A percentile compares a stretch with the other conserved stretches of the same genome.
Evolutionary conservation across 2,113 vertebrate species (phyloP).

Genomic region (Cephalophus harveyi): DNA sequence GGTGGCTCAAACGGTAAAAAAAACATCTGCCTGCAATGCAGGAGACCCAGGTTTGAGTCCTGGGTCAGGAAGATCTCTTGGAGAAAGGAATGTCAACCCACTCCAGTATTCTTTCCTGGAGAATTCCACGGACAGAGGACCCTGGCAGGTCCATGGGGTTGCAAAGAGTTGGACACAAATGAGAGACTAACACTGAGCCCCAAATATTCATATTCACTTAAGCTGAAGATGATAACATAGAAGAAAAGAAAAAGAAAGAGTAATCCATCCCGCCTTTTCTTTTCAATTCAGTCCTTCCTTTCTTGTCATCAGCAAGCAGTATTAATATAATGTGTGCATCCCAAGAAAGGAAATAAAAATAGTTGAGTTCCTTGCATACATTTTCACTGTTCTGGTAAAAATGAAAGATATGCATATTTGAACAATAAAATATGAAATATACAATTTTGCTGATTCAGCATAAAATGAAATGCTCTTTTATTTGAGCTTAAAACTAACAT

Average conservation of each 20-base stretch:
- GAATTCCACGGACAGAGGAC: not conserved
- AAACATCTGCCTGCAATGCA: not conserved
- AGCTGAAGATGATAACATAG: not conserved
- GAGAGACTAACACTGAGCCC: not conserved
- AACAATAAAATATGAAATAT: not conserved
- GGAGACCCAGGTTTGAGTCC: not conserved
- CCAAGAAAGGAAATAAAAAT: not conserved
- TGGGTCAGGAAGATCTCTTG: not conserved
- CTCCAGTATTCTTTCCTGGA: not conserved
- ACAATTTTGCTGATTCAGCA: not conserved
- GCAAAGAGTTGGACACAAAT: not conserved
- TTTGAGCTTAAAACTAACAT: not conserved
- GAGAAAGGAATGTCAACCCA: not conserved
- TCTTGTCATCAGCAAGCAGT: not conserved
- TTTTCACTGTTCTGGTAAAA: not conserved
- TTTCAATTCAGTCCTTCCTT: not conserved
- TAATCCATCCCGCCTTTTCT: accelerated
- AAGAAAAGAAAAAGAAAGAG: not conserved
- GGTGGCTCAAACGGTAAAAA: not conserved
- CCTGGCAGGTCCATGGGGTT: not conserved
- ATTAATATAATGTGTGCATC: not conserved
- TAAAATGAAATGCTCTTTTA: not conserved
- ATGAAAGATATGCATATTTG: not conserved
- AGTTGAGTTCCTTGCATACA: not conserved
- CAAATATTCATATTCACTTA: not conserved